These are phyloP conservation scores for Crossocerus cetratus DNA, from an alignment of 2,888 invertebrate species.

Conservation along the genomic window DNA sequence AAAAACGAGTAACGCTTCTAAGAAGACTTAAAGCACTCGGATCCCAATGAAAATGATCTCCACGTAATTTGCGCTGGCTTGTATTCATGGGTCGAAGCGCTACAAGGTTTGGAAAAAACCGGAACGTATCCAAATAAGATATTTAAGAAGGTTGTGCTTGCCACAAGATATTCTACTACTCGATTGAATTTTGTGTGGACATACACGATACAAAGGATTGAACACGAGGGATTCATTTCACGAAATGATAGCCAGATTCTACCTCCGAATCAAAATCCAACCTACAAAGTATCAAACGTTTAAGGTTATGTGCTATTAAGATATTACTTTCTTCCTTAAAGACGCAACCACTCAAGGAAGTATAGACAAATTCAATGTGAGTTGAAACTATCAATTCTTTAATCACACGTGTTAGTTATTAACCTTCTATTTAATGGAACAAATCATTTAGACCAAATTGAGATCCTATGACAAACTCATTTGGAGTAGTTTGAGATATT, in stretches of 20 bases:
- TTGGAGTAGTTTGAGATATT: too few species aligned
- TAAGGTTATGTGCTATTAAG: constrained; percentile 55
- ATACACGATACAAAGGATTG: constrained; percentile 7
- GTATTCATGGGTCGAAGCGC: constrained; percentile 25
- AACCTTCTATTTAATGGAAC: background rate
- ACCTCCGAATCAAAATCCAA: constrained; percentile 29
- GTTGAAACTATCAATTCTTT: constrained; percentile 21
- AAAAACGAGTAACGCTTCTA: constrained; percentile 26
- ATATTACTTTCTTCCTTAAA: constrained; percentile 26
- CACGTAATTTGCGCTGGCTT: constrained; percentile 20
- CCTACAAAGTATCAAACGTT: constrained; percentile 33
- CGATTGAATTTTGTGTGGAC: background rate
- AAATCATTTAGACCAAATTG: constrained; percentile 3
- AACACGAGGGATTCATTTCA: constrained; percentile 17
- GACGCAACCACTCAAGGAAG: constrained; percentile 16
- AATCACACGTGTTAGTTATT: background rate
- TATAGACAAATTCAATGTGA: constrained; percentile 35
- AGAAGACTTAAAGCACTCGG: constrained; percentile 11
- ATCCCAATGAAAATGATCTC: constrained; percentile 25
- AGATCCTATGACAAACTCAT: too few species aligned
- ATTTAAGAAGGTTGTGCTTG: constrained; percentile 34
- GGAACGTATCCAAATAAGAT: constrained; percentile 41
- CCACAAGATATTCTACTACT: constrained; percentile 18
- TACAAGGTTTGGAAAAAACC: constrained; percentile 41
- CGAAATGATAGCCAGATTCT: constrained; percentile 31